phyloP scores from a whole-genome alignment of 2,113 vertebrate genomes.

The Corvus hawaiiensis region DNA sequence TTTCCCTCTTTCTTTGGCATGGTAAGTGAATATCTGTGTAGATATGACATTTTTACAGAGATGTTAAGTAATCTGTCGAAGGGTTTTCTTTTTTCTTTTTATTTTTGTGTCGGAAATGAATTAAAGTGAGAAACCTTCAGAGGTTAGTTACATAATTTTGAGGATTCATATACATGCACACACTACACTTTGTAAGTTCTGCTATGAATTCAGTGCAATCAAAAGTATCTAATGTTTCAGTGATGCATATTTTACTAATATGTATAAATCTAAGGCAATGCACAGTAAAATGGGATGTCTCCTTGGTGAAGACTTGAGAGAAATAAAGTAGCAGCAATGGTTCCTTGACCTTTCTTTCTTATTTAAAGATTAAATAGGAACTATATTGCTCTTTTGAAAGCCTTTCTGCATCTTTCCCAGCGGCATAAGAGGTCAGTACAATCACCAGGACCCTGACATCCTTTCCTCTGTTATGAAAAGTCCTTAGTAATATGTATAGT shows the following conservation, averaged over 20 bases:
- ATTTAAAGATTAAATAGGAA: constrained; percentile 42
- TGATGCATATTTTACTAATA: not conserved
- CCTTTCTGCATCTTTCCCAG: not conserved
- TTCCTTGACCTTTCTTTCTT: constrained; percentile 28
- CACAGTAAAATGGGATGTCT: not conserved
- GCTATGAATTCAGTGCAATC: not conserved
- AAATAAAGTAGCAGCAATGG: constrained; percentile 15
- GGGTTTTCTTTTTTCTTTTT: not conserved
- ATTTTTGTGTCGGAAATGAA: not conserved
- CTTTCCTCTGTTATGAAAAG: constrained; percentile 17
- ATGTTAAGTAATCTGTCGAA: not conserved
- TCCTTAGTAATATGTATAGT: constrained; percentile 17
- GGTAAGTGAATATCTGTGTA: not conserved
- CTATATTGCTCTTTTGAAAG: constrained; percentile 37
- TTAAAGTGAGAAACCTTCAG: not conserved
- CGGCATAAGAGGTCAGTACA: constrained; percentile 31
- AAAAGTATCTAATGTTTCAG: not conserved
- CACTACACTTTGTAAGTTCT: not conserved
- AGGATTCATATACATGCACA: not conserved
- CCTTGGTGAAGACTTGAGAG: constrained; percentile 8
- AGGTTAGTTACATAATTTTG: not conserved
- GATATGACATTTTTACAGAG: not conserved
- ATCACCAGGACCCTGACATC: constrained; percentile 17
- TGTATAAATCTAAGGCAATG: not conserved
- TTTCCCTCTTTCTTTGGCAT: not conserved